Base-by-base conservation (phyloP, 1,140 invertebrate species). In the Pseudomyrmex cubaensis region DNA sequence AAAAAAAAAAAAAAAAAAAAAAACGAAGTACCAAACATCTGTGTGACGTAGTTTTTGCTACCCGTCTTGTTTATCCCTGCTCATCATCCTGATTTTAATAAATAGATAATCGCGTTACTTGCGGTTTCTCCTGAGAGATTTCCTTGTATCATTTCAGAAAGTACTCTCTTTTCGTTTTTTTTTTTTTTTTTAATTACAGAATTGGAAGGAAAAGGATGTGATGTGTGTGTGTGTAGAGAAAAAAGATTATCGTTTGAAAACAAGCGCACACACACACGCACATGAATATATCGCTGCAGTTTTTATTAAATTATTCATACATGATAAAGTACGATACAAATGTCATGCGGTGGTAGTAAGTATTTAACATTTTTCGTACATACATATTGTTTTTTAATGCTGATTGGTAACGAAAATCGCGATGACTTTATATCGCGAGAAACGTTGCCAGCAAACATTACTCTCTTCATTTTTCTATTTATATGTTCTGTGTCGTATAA, bases 1-100 rank as follows among this genome's bases (percentile, higher is more conserved):
- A 63, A 20, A 64, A 93, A 92, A 87, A 86, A 77, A 52, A 35
- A 35, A 35, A 93, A 92, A 87, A 92, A 87, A 86, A 85, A 85
- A 87, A 86, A 77, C 9, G 56, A 84, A 84, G 74, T 76, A 78
- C 52, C 74, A 74, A 59, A 76, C 76, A 69, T 67, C 48, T 10
- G 17, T 61, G 35, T 64, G 22, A 25, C 46, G n/a, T 54, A 25
- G 75, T 83, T 12, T 25, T 72, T 83, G 8, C 63, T 64, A 50
- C 74, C 63, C 64, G 13, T 5, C 46, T 25, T 52, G 2, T 46
- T n/a, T 13, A 70, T 59, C 13, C 46, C n/a, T 44, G 13, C 25
- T 3, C 17, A 35, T 35, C 20, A 13, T 66, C 48, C 61, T 7
- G 17, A 25, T 25, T 25, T 3, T 25, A 25, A 25, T 4, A 35